phyloP scores from a whole-genome alignment of 2,888 invertebrate species.

The Dyspetes luteomarginatus region DNA sequence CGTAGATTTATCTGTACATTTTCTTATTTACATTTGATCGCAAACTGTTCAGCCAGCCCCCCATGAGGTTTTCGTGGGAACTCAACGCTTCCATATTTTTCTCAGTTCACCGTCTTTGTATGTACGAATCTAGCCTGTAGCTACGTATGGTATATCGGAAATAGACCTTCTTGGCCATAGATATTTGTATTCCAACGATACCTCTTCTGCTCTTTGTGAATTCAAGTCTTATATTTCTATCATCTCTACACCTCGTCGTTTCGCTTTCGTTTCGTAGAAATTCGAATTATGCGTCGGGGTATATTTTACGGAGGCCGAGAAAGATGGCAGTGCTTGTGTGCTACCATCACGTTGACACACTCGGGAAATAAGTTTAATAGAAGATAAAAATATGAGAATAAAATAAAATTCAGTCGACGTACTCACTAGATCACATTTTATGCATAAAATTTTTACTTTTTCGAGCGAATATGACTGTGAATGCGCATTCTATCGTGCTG shows the following conservation, averaged over 20 bases:
- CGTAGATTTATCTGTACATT: not conserved
- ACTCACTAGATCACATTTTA: slow-evolving; percentile 11
- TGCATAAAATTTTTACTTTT: not conserved
- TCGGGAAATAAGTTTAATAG: not conserved
- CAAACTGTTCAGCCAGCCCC: not conserved
- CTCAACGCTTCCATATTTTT: slow-evolving; percentile 21
- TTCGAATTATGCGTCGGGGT: slow-evolving; percentile 32
- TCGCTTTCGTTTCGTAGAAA: too few relatives aligned
- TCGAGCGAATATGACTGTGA: not conserved
- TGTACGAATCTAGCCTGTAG: slow-evolving; percentile 1
- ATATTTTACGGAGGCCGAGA: slow-evolving; percentile 21
- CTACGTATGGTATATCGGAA: slow-evolving; percentile 11
- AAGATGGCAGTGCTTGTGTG: not conserved
- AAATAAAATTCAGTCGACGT: not conserved
- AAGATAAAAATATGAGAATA: slow-evolving; percentile 12
- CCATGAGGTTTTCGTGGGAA: slow-evolving; percentile 10
- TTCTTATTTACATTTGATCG: slow-evolving; percentile 43
- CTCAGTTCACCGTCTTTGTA: slow-evolving; percentile 16
- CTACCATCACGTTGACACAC: too few relatives aligned
- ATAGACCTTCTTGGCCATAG: slow-evolving; percentile 6
- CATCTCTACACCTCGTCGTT: too few relatives aligned
- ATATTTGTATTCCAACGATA: slow-evolving; percentile 37
- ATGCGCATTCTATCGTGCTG: not conserved
- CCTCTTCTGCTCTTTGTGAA: slow-evolving; percentile 31
- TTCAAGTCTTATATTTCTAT: slow-evolving; percentile 31